A percentile compares a stretch with the other conserved stretches of the same genome.
These are phyloP conservation scores for Prenolepis imparis DNA, from an alignment of 2,888 invertebrate genomes.

Conservation along the genomic window DNA sequence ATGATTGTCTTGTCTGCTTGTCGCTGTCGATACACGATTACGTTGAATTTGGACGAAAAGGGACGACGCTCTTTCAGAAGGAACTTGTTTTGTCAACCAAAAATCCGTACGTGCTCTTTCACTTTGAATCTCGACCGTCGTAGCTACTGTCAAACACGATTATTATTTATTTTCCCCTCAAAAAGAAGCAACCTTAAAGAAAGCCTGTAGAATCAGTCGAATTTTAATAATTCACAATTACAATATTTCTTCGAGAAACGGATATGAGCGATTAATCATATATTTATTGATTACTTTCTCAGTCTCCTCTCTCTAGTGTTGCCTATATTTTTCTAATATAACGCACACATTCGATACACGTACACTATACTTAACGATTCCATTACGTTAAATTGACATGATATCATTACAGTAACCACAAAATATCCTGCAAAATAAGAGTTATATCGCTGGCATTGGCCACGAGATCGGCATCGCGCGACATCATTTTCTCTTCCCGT, in stretches of 20 bases:
- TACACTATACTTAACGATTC: background rate
- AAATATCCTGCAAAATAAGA: slow-evolving; percentile 21
- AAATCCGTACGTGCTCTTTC: slow-evolving; percentile 33
- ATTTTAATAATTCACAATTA: slow-evolving; percentile 4
- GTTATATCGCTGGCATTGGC: slow-evolving; percentile 14
- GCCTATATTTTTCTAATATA: background rate
- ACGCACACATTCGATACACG: background rate
- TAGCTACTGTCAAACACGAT: background rate
- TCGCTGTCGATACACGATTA: slow-evolving; percentile 50
- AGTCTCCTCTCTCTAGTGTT: background rate
- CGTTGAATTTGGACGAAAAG: slow-evolving; percentile 21
- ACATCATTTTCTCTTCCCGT: background rate
- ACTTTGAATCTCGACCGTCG: background rate
- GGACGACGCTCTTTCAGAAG: slow-evolving; percentile 2
- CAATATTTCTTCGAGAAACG: background rate
- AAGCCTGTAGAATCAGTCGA: background rate
- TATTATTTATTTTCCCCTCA: background rate
- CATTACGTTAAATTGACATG: background rate
- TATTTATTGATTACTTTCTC: background rate
- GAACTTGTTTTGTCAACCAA: slow-evolving; percentile 40
- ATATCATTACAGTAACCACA: background rate
- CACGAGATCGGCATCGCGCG: slow-evolving; percentile 14
- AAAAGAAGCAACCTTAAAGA: background rate
- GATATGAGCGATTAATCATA: background rate
- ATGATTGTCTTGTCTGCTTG: slow-evolving; percentile 56